These are phyloP conservation scores for Zingel zingel DNA, from an alignment of 2,113 vertebrate species.

Conservation along the genomic window DNA sequence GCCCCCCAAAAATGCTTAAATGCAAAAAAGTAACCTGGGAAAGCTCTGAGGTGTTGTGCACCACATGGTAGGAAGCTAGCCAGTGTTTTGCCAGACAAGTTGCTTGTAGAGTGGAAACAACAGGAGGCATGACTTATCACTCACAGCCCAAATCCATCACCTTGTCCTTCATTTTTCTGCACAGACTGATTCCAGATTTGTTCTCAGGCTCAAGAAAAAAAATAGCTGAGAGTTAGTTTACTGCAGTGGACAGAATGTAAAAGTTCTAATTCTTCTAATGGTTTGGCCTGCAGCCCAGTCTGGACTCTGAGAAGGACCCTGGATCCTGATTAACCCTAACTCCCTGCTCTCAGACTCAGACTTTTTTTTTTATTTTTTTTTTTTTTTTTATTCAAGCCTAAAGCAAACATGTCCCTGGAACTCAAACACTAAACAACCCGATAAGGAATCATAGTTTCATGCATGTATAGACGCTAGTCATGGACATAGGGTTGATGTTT, in stretches of 20 bases:
- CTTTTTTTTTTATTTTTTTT: no score
- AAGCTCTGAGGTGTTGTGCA: background rate
- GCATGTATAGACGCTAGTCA: background rate
- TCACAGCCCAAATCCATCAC: background rate
- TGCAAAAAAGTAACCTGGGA: background rate
- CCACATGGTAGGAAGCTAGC: background rate
- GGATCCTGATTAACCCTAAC: constrained; percentile 15
- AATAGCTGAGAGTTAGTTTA: background rate
- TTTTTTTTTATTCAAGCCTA: constrained; percentile 38
- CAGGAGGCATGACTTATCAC: background rate
- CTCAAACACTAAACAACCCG: background rate
- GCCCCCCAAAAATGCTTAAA: background rate
- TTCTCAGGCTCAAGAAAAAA: background rate
- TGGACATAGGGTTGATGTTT: background rate
- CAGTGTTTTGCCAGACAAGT: background rate
- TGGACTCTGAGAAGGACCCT: constrained; percentile 10
- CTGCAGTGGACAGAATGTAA: background rate
- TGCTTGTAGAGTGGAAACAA: background rate
- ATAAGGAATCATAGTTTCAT: background rate
- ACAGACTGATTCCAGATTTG: background rate
- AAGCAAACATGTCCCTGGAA: constrained; percentile 23
- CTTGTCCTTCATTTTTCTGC: background rate
- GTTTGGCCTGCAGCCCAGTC: constrained; percentile 49
- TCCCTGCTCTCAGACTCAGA: background rate
- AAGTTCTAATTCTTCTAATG: constrained; percentile 45